Evolutionary conservation across 1,140 invertebrate genomes (phyloP).

Genomic region (Anoplophora glabripennis): DNA sequence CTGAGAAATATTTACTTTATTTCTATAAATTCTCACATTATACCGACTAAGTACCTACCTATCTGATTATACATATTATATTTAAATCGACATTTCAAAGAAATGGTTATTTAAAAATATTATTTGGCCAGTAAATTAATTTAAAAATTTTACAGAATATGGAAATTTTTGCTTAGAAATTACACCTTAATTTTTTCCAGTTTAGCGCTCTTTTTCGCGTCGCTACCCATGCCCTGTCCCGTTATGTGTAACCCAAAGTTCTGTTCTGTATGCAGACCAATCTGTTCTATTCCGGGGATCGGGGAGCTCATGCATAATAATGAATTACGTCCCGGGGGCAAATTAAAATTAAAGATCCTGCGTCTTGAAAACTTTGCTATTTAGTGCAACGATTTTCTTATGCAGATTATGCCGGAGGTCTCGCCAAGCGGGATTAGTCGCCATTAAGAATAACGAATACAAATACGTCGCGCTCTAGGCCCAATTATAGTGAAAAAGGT

Average conservation of each 20-base stretch:
- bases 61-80: too few relatives aligned
- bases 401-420: conserved; percentile 40
- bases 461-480: conserved; percentile 1
- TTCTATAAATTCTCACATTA: too few relatives aligned
- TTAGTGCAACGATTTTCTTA: conserved; percentile 50
- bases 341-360: conserved; percentile 50
- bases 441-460: conserved; percentile 16
- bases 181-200: too few relatives aligned
- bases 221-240: conserved; percentile 10
- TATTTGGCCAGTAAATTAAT: too few relatives aligned
- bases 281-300: conserved; percentile 38
- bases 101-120: too few relatives aligned
- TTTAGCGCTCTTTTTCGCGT: too few relatives aligned
- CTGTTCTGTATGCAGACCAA: conserved; percentile 44
- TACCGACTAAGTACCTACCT: too few relatives aligned
- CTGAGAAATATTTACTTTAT: too few relatives aligned
- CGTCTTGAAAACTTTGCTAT: conserved; percentile 49
- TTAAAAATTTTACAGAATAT: too few relatives aligned
- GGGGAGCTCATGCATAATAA: conserved; percentile 50
- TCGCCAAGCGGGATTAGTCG: conserved; percentile 1
- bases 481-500: too few relatives aligned
- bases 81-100: too few relatives aligned
- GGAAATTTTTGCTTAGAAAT: too few relatives aligned
- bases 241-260: conserved; percentile 41
- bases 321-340: conserved; percentile 50